phyloP scores from a whole-genome alignment of 2,797 vertebrate species.

The Trachurus trachurus region DNA sequence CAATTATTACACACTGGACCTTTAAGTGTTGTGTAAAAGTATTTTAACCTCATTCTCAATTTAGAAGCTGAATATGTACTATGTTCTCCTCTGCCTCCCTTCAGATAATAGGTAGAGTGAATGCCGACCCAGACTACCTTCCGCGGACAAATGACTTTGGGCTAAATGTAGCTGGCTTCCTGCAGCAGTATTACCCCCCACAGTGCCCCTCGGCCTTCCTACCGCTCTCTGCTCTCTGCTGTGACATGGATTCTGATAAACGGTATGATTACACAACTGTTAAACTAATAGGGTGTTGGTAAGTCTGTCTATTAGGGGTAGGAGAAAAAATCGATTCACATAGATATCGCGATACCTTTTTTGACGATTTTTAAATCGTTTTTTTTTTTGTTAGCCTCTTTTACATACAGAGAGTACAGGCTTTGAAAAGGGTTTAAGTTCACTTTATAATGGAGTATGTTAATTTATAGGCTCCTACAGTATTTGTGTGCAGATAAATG shows the following conservation, averaged over 20 bases:
- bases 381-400: too few relatives aligned
- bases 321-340: too few relatives aligned
- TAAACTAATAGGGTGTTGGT: neutral
- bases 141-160: constrained; percentile 95
- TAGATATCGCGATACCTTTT: too few relatives aligned
- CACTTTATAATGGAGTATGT: too few relatives aligned
- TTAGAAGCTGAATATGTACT: neutral
- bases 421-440: too few relatives aligned
- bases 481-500: too few relatives aligned
- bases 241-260: constrained; percentile 93
- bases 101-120: constrained; percentile 96
- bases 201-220: constrained; percentile 92
- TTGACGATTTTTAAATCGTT: too few relatives aligned
- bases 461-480: too few relatives aligned
- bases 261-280: constrained; percentile 82
- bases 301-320: neutral
- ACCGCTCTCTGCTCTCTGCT: constrained; percentile 92
- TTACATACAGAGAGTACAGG: too few relatives aligned
- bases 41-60: neutral
- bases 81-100: constrained; percentile 8
- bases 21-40: too few relatives aligned
- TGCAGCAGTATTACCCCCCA: constrained; percentile 90
- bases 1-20: too few relatives aligned
- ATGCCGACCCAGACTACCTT: constrained; percentile 95
- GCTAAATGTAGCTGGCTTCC: constrained; percentile 90